Evolutionary conservation across 2,888 invertebrate genomes (phyloP).

Genomic region (Willowsia nigromaculata): DNA sequence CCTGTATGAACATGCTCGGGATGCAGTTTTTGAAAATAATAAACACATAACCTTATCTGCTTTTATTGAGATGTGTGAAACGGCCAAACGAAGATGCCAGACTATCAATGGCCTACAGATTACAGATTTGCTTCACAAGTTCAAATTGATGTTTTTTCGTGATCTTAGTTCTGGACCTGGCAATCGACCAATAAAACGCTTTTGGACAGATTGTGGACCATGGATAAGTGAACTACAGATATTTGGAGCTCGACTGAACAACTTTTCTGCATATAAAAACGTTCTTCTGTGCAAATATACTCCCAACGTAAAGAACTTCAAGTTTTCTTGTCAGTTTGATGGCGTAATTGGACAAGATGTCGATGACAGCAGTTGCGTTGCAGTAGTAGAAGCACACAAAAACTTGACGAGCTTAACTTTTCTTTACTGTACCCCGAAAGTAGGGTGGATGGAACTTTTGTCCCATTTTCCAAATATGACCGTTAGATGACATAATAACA

Average conservation of each 20-base stretch:
- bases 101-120: not conserved
- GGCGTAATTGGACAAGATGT: no score
- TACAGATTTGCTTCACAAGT: not conserved
- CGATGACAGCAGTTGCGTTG: not conserved
- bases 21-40: constrained; percentile 18
- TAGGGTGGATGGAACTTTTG: not conserved
- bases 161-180: not conserved
- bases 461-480: not conserved
- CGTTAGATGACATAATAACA: not conserved
- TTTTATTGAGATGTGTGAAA: not conserved
- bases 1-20: not conserved
- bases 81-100: not conserved
- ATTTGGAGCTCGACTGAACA: not conserved
- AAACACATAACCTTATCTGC: not conserved
- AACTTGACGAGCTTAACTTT: not conserved
- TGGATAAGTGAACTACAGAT: constrained; percentile 14
- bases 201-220: constrained; percentile 24
- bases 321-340: constrained; percentile 20
- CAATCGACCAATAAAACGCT: not conserved
- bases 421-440: not conserved
- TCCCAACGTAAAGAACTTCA: constrained; percentile 2
- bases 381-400: not conserved
- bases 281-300: constrained; percentile 10
- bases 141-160: constrained; percentile 10
- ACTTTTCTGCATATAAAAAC: not conserved